Evolutionary conservation across 2,888 invertebrate species (phyloP).

Genomic region (Latrodectus hesperus): DNA sequence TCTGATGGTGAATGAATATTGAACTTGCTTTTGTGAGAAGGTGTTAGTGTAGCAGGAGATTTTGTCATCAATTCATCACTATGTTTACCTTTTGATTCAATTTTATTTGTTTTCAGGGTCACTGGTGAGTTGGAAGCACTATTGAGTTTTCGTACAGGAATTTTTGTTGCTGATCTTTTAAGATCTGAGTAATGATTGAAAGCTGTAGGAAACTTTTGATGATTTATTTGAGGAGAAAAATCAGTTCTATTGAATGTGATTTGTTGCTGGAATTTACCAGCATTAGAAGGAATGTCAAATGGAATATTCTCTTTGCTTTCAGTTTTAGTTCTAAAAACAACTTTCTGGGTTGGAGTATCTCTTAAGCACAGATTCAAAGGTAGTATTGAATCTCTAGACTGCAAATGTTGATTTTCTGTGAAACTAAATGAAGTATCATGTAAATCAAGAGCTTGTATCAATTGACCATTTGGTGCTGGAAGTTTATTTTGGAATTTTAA

Average conservation of each 20-base stretch:
- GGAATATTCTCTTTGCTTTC: constrained; percentile 59
- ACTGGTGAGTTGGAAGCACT: constrained; percentile 21
- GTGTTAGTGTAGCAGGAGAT: no score
- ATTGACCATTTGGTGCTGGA: background rate
- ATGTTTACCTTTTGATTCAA: constrained; percentile 1
- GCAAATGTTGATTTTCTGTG: constrained; percentile 6
- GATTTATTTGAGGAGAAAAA: background rate
- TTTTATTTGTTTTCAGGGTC: background rate
- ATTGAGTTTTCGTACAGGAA: constrained; percentile 45
- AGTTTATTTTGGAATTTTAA: no score
- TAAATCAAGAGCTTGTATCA: constrained; percentile 53
- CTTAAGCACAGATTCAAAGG: constrained; percentile 50
- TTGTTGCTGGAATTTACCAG: background rate
- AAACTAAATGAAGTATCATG: constrained; percentile 31
- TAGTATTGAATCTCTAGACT: constrained; percentile 51
- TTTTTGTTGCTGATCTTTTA: constrained; percentile 50
- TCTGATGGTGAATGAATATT: background rate
- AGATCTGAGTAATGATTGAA: background rate
- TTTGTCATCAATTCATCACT: background rate
- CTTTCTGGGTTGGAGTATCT: background rate
- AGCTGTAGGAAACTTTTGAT: constrained; percentile 10
- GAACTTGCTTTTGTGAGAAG: background rate
- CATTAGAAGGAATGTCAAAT: background rate
- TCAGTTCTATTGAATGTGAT: background rate
- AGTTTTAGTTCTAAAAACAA: background rate